phyloP scores from a whole-genome alignment of 2,888 invertebrate species.

The Marronus borbonicus region DNA sequence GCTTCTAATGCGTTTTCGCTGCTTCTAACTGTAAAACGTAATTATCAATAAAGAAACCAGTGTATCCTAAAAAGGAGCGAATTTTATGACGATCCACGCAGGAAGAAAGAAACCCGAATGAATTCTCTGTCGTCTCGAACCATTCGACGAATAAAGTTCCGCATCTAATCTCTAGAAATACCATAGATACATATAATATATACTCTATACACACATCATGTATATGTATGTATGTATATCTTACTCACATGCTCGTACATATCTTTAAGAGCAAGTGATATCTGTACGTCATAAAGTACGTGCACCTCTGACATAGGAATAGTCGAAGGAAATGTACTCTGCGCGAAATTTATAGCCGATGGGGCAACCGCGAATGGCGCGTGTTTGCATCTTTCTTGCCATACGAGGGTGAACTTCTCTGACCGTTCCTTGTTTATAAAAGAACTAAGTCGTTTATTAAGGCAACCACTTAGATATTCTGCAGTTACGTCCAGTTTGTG shows the following conservation, averaged over 20 bases:
- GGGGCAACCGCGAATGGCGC: conserved; percentile 10
- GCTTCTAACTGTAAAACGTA: background rate
- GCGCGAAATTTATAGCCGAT: conserved; percentile 38
- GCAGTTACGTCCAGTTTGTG: too few relatives aligned
- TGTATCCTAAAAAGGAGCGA: conserved; percentile 5
- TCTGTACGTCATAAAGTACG: conserved; percentile 48
- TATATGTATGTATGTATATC: conserved; percentile 25
- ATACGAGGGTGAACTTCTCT: background rate
- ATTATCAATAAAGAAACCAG: conserved; percentile 1
- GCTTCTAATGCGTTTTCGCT: background rate
- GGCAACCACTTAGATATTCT: too few relatives aligned
- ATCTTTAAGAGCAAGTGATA: conserved; percentile 41
- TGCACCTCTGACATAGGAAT: conserved; percentile 42
- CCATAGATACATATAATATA: conserved; percentile 17
- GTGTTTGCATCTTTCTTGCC: conserved; percentile 3
- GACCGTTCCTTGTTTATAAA: background rate
- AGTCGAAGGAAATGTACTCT: conserved; percentile 32
- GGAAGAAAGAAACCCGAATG: conserved; percentile 6
- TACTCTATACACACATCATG: conserved; percentile 21
- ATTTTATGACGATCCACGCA: conserved; percentile 18
- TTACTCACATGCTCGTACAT: conserved; percentile 18
- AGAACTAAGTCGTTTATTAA: background rate
- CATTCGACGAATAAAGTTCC: conserved; percentile 24
- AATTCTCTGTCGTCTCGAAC: conserved; percentile 7
- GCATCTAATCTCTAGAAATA: conserved; percentile 17